phyloP scores from a whole-genome alignment of 2,113 vertebrate genomes.

The Dryoscopus gambensis region DNA sequence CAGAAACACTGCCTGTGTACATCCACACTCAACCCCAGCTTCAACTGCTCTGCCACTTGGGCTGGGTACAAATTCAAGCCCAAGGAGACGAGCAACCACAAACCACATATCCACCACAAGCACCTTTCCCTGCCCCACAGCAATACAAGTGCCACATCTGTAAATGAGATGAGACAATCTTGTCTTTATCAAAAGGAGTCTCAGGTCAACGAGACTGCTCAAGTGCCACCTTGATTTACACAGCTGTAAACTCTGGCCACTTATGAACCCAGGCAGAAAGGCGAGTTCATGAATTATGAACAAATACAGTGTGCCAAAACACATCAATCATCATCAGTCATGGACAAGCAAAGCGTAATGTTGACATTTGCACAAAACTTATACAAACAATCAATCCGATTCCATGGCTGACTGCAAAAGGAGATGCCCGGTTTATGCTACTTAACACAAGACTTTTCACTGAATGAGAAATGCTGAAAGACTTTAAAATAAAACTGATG shows the following conservation, averaged over 20 bases:
- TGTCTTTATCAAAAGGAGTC: neutral
- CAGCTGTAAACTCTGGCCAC: neutral
- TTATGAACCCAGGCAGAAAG: neutral
- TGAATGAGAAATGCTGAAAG: neutral
- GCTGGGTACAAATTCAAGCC: neutral
- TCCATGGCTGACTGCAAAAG: neutral
- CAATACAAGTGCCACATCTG: neutral
- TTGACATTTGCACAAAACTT: constrained; percentile 32
- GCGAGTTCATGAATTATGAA: constrained; percentile 59
- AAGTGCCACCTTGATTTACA: neutral
- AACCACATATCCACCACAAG: neutral
- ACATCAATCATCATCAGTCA: constrained; percentile 46
- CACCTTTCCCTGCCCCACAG: neutral
- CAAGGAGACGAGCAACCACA: neutral
- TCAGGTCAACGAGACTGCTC: neutral
- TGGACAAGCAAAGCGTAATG: neutral
- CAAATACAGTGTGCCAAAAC: constrained; percentile 5
- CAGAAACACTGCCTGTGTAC: neutral
- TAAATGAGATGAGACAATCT: constrained; percentile 4
- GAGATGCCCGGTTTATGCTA: neutral
- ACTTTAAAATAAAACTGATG: neutral
- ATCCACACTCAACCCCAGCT: neutral
- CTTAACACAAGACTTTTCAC: neutral
- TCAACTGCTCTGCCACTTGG: neutral
- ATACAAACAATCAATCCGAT: neutral